Conservation (phyloP, 2,888 invertebrate species). For the Cryptocephalus moraei region DNA sequence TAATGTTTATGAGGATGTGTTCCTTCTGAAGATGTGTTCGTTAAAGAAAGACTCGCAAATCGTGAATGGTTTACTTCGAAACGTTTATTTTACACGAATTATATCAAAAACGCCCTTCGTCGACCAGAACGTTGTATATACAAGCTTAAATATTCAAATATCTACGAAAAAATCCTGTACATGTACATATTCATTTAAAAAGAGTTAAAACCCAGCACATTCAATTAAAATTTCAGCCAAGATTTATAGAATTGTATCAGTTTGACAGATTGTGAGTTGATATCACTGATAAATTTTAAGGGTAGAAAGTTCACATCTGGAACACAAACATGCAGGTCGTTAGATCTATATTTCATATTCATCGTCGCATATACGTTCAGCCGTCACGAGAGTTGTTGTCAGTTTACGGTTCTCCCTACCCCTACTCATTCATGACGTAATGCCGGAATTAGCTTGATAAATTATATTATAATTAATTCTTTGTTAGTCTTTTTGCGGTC, state of each 20-base stretch:
- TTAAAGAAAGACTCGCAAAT: too few species aligned
- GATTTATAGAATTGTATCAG: neutral
- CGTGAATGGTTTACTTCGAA: too few species aligned
- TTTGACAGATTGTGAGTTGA: neutral
- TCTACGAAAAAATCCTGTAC: too few species aligned
- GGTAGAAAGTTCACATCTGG: conserved; percentile 23
- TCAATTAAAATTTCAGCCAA: neutral
- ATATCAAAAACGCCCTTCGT: too few species aligned
- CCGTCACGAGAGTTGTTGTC: conserved; percentile 24
- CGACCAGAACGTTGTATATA: too few species aligned
- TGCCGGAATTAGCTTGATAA: conserved; percentile 25
- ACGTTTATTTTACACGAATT: too few species aligned
- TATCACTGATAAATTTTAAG: conserved; percentile 24
- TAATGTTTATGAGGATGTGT: too few species aligned
- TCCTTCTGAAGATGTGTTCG: too few species aligned
- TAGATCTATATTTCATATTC: conserved; percentile 29
- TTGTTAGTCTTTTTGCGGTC: conserved; percentile 4
- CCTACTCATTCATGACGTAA: conserved; percentile 16
- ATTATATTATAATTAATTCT: conserved; percentile 23
- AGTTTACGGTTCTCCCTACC: conserved; percentile 18
- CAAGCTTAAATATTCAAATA: too few species aligned
- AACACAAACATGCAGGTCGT: conserved; percentile 22
- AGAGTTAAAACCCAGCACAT: too few species aligned
- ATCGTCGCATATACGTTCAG: conserved; percentile 20
- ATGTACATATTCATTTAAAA: too few species aligned